Evolutionary conservation across 2,888 invertebrate genomes (phyloP).

Genomic region (Idaea biselata): DNA sequence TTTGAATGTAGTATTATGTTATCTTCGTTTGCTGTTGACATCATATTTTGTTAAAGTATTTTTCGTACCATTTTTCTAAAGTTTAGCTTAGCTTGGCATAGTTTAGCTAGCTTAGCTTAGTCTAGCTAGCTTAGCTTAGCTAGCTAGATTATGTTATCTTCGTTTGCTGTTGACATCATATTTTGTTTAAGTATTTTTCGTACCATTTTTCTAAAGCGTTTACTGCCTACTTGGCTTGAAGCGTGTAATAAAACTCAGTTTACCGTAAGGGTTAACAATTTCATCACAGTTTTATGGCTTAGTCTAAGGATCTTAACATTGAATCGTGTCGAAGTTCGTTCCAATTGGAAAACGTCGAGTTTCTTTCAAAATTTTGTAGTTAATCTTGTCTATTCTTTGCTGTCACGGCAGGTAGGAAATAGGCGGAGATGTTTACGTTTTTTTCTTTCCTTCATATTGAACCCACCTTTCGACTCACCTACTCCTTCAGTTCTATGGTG

Average conservation of each 20-base stretch:
- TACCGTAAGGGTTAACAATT: not conserved
- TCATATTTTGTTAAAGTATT: constrained; percentile 24
- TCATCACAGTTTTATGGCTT: not conserved
- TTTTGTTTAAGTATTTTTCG: constrained; percentile 19
- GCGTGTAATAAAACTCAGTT: not conserved
- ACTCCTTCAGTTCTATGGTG: not conserved
- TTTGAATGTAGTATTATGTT: constrained; percentile 17
- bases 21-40: constrained; percentile 29
- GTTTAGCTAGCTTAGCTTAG: too few relatives aligned
- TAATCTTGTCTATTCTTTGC: not conserved
- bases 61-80: constrained; percentile 21
- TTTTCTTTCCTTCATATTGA: not conserved
- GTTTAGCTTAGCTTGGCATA: too few relatives aligned
- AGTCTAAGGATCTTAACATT: not conserved
- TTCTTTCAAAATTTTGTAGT: not conserved
- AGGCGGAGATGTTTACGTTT: not conserved
- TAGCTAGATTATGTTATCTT: constrained; percentile 27
- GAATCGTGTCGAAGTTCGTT: not conserved
- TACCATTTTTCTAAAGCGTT: constrained; percentile 27
- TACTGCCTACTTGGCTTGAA: constrained; percentile 7
- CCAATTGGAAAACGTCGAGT: not conserved
- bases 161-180: constrained; percentile 31
- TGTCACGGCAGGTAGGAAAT: not conserved
- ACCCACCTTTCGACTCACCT: not conserved
- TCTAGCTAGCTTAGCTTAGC: too few relatives aligned